Base-by-base conservation (phyloP, 1,140 invertebrate species). In the Drosophila saltans region DNA sequence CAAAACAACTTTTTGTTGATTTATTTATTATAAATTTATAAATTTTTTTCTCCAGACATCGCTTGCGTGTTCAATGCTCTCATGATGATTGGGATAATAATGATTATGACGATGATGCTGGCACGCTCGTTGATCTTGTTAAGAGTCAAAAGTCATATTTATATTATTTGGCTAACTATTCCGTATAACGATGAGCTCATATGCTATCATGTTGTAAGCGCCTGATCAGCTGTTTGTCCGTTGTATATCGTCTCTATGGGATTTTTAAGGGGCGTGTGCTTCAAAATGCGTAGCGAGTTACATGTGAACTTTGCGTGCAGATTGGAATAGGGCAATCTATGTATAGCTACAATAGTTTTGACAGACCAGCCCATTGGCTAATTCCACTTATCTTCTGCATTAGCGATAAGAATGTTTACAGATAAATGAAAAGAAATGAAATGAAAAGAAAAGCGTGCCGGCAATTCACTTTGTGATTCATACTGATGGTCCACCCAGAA, bases 61-160 rank as follows among this genome's bases (percentile, higher is more conserved):
- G 72, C 80, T 88, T 71, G 82, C 83, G 83, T 85, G 82, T 88
- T 82, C 64, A 69, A 68, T 72, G 55, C 64, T 75, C 52, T 66
- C 36, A 9, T 56, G 70, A 62, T 68, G 40, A 21, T 58, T 36
- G 39, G 39, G 24, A 58, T 36, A n/a, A 6, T 58, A 16, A 16
- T 48, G 56, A 59, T 71, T 26, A 56, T 66, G 28, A 40, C 11
- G 16, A 6, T 6, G 58, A 40, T 60, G 30, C 57, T 61, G 60
- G 40, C 63, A 75, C 68, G 41, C 75, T 78, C 82, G 75, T 77
- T 71, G 63, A 63, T 70, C 60, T 64, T 33, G 9, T 45, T 59
- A 41, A 43, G 77, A 61, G 72, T 66, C 41, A 30, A 28, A 52
- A 62, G 52, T 30, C 36, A 40, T 69, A 39, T 43, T 48, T 36